Conservation (phyloP, 2,113 vertebrate genomes). For the Oenanthe melanoleuca region DNA sequence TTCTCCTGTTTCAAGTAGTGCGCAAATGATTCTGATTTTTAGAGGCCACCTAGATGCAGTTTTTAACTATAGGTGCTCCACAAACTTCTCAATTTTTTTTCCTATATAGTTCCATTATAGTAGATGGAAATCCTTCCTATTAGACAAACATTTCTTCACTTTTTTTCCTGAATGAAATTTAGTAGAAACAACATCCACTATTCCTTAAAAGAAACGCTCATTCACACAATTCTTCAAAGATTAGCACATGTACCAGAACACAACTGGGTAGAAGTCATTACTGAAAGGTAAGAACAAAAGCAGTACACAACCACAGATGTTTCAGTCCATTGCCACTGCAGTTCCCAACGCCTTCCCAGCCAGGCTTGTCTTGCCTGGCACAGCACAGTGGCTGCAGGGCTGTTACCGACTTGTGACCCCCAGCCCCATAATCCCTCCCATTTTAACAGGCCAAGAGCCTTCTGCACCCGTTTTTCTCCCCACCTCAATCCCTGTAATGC, state of each 20-base stretch:
- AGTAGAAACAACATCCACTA: not conserved
- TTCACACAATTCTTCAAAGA: not conserved
- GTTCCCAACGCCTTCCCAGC: not conserved
- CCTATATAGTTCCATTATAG: not conserved
- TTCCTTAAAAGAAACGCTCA: not conserved
- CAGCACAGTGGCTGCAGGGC: fast-evolving
- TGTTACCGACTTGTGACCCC: not conserved
- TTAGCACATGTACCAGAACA: not conserved
- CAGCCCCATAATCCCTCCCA: not conserved
- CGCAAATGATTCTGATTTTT: not conserved
- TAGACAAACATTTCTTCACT: not conserved
- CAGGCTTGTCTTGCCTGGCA: not conserved
- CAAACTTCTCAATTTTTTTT: not conserved
- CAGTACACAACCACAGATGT: not conserved
- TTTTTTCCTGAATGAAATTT: not conserved
- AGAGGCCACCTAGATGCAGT: not conserved
- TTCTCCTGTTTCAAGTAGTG: not conserved
- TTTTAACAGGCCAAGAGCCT: not conserved
- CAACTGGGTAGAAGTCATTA: not conserved
- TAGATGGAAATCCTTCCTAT: not conserved
- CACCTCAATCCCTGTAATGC: not conserved
- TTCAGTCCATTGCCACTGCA: not conserved
- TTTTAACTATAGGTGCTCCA: not conserved
- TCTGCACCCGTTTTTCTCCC: not conserved
- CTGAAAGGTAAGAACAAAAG: not conserved